Evolutionary conservation across 1,140 invertebrate species (phyloP), one percentile per base, ranked within the genome.

Genomic region (Drosophila rufa): DNA sequence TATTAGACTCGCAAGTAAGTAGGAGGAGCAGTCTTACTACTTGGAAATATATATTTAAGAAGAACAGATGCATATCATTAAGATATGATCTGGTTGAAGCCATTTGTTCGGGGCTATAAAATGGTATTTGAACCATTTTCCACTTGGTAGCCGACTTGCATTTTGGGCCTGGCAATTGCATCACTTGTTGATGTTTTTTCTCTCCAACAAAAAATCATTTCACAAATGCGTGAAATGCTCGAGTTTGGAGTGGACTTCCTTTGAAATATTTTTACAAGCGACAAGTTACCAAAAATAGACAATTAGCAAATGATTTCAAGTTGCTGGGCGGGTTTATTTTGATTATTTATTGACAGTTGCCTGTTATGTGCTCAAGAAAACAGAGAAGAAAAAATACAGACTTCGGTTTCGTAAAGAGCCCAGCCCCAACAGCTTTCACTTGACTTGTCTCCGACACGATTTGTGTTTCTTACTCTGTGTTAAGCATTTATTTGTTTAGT

Each of bases 321-420:
- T 55, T 30, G 56, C 42, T 33, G 75, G 67, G 80, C 74, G 79
- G 81, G 80, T 75, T 84, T 90, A 84, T 90, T 87, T 84, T 89
- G 84, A 81, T 90, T 89, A 89, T 89, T 89, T 90, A 89, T 89
- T 87, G 83, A 89, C 83, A 83, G 84, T 69, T 89, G 73, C 50
- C 76, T 86, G 84, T 89, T 87, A 89, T 86, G 80, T 86, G 80
- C 51, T 46, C 47, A 47, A 79, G 42, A 75, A 85, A 86, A 86
- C 73, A 59, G 66, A 86, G 83, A 65, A 66, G 43, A 33, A 71
- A 56, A 36, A 43, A 47, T 53, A 38, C 30, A 46, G 45, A 45
- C 22, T 25, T 25, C 42, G 22, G 40, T 79, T 79, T 78, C 75
- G 75, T 79, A 79, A 79, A 79, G 67, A 71, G 75, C 75, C 76